Base-by-base conservation (phyloP, 2,797 vertebrate genomes). In the Pangasius larnaudii region DNA sequence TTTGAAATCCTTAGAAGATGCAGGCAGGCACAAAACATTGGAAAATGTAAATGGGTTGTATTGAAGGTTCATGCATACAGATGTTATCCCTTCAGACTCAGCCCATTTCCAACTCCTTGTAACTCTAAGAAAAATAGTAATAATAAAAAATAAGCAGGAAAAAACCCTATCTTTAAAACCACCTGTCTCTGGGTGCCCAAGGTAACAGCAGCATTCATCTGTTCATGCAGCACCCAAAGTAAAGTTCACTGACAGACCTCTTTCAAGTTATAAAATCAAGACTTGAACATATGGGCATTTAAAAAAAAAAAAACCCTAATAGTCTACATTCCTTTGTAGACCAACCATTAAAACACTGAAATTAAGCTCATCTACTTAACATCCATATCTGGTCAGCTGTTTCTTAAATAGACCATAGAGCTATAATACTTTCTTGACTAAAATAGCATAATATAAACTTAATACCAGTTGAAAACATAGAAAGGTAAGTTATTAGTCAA, bases 31-130 rank as follows among this genome's bases (percentile, higher is more conserved):
- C 18, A 33, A 79, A 58, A 36, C 8, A 36, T 36, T 0, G 8
- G 30, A 11, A 79, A 56, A 22, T 79, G 51, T 79, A 56, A 58
- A 56, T 36, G 11, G 14, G 18, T 36, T 33, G 77, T 33, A 13
- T 58, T 56, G n/a, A 79, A 36, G 77, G 18, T 79, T 79, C 51
- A 24, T 36, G 30, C 18, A 22, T 79, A 58, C 53, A 24, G 77
- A 79, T 79, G 51, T 79, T 79, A 79, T 58, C 51, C 51, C 18
- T 58, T 79, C 77, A 79, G 51, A 36, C 51, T 79, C 7, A 46
- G 77, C 53, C 77, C 53, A 33, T 33, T 19, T 58, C 6, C 18
- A 58, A 58, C 51, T 79, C 9, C 27, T 78, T 75, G 22, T 46
- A 36, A n/a, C 63, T 71, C 33, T 24, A 13, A 49, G 14, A 74